A percentile compares a stretch with the other conserved stretches of the same genome.
phyloP scores from a whole-genome alignment of 1,140 invertebrate genomes.

The Atta texana region DNA sequence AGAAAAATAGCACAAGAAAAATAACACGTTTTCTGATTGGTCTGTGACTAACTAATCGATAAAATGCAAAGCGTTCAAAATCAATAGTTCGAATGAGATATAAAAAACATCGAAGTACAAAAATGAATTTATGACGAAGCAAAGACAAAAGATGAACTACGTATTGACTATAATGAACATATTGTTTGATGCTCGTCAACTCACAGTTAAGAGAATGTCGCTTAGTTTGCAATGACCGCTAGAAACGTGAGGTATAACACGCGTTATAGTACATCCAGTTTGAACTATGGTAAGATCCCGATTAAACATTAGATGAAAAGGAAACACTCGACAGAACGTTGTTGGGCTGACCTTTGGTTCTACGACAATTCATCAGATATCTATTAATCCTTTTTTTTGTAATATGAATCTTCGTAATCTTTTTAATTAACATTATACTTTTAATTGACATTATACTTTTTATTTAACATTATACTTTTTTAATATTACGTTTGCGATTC shows the following conservation, averaged over 20 bases:
- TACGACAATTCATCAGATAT: constrained; percentile 81
- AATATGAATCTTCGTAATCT: neutral
- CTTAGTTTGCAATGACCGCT: constrained; percentile 90
- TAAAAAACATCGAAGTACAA: neutral
- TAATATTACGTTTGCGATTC: neutral
- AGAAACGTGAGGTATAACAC: constrained; percentile 92
- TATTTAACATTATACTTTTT: neutral
- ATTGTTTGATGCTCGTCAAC: constrained; percentile 64
- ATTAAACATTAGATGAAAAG: constrained; percentile 98
- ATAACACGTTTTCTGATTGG: neutral
- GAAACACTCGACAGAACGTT: constrained; percentile 97
- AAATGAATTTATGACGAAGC: neutral
- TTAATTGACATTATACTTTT: too few relatives aligned
- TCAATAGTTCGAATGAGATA: neutral
- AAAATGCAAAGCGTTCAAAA: neutral
- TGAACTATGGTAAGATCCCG: constrained; percentile 94
- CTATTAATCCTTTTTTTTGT: neutral
- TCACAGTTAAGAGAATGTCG: constrained; percentile 93
- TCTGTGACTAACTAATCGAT: neutral
- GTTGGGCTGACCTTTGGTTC: constrained; percentile 95
- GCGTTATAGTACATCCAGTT: constrained; percentile 94
- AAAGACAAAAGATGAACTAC: neutral
- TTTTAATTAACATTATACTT: neutral
- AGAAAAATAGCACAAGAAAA: neutral
- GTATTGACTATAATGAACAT: neutral